phyloP scores from a whole-genome alignment of 2,888 invertebrate species.

The Tanypteryx hageni region DNA sequence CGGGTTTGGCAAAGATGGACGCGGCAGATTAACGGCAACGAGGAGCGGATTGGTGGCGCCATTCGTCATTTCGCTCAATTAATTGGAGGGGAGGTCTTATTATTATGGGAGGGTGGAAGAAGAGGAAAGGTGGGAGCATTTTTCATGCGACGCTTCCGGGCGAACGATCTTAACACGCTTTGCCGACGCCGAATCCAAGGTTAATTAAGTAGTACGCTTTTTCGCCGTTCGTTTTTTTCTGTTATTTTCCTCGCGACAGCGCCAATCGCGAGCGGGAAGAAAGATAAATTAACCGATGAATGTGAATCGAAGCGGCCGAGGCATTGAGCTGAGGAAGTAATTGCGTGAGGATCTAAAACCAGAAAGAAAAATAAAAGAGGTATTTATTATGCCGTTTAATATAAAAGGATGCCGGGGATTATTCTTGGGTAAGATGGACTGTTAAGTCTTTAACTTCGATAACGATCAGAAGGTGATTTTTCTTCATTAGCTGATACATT shows the following conservation, averaged over 20 bases:
- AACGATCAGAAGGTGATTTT: neutral
- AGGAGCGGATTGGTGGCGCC: neutral
- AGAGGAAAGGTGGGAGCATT: neutral
- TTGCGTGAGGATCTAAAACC: neutral
- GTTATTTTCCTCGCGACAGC: neutral
- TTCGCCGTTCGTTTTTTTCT: neutral
- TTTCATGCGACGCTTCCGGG: slow-evolving; percentile 43
- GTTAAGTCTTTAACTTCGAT: neutral
- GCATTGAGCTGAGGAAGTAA: neutral
- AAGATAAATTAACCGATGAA: neutral
- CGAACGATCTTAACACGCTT: neutral
- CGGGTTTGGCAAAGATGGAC: neutral
- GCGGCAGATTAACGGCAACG: neutral
- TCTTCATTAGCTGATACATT: neutral
- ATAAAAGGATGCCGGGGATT: neutral
- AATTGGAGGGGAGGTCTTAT: slow-evolving; percentile 12
- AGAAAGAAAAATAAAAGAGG: neutral
- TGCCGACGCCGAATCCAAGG: neutral
- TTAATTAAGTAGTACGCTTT: slow-evolving; percentile 9
- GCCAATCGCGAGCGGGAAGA: neutral
- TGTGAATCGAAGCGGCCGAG: neutral
- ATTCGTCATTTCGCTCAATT: slow-evolving; percentile 44
- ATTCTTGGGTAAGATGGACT: neutral
- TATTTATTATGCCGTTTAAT: neutral
- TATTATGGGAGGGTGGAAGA: neutral